Percentiles rank a stretch among this genome's conserved stretches.
phyloP scores from a whole-genome alignment of 2,797 vertebrate genomes.

The Alexandromys oeconomus region DNA sequence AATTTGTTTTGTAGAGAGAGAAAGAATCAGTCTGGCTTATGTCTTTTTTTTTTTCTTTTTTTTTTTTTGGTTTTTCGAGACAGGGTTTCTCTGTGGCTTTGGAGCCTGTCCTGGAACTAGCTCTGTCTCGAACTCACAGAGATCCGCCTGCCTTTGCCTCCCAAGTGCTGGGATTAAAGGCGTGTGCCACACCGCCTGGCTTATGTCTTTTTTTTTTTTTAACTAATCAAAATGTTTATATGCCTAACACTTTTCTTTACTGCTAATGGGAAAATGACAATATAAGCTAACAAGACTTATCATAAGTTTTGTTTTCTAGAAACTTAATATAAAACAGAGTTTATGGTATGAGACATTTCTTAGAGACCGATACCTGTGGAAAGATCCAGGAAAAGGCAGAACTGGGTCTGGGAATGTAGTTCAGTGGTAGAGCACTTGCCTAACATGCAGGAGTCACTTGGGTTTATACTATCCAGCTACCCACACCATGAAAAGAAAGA shows the following conservation, averaged over 20 bases:
- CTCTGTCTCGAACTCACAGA: no score
- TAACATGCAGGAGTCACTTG: no score
- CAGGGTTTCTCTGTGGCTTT: no score
- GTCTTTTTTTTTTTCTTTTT: background rate
- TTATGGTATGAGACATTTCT: background rate
- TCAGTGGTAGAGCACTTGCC: background rate
- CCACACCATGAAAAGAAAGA: background rate
- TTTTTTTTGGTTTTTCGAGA: background rate
- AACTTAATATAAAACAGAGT: background rate
- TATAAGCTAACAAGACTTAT: background rate
- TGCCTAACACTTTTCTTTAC: background rate
- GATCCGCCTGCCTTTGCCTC: no score
- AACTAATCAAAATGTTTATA: background rate
- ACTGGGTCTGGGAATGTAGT: background rate
- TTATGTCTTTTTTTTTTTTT: background rate
- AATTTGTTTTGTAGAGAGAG: conserved; percentile 8
- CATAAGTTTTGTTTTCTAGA: background rate
- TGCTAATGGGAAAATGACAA: background rate
- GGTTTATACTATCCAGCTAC: background rate
- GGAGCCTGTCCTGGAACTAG: no score
- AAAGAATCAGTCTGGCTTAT: background rate
- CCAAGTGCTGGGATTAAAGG: no score
- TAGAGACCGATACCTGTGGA: background rate
- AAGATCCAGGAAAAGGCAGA: background rate
- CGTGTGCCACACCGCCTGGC: background rate